Evolutionary conservation across 1,140 invertebrate species (phyloP), one percentile per base, ranked within the genome.

Genomic region (Pogonomyrmex californicus): DNA sequence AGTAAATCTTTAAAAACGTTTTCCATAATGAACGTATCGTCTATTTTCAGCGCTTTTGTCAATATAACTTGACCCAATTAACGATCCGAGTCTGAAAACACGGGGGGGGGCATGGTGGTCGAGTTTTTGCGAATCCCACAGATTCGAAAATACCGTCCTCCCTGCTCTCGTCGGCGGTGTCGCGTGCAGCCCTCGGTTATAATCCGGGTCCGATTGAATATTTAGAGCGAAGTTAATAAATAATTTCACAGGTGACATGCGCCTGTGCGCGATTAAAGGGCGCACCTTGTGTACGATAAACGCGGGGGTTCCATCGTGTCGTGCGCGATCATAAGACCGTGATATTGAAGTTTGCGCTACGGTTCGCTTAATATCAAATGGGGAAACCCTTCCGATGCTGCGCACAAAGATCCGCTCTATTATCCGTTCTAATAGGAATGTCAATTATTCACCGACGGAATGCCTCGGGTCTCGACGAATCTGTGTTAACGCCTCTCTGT

Each of bases 371-470:
- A 54, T 68, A 10, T 86, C 62, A 76, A 81, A 86, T 78, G 54
- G 75, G 75, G 58, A 79, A 62, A 51, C 54, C 58, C 51, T 41
- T 58, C 58, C 30, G 30, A 7, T 9, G 66, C 23, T 4, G 47
- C 17, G 49, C 62, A 76, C 87, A 88, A 86, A 86, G 81, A 17
- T 17, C 38, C 10, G 33, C 60, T 54, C 44, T 44, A 54, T 76
- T 58, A 41, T 44, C n/a, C 36, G 17, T 71, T 83, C 54, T 41
- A 38, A 23, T 62, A 41, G 83, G 85, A 90, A 90, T 86, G 87
- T 65, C 70, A 89, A 89, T 86, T 90, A 90, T 75, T 71, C 41
- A 58, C 70, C 17, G 75, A 82, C 63, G 70, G 51, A 79, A 89
- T 82, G 44, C 60, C 75, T 78, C 14, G 2, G 10, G 7, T 3